Conservation (phyloP, 2,888 invertebrate species). For the Erebia ligea region DNA sequence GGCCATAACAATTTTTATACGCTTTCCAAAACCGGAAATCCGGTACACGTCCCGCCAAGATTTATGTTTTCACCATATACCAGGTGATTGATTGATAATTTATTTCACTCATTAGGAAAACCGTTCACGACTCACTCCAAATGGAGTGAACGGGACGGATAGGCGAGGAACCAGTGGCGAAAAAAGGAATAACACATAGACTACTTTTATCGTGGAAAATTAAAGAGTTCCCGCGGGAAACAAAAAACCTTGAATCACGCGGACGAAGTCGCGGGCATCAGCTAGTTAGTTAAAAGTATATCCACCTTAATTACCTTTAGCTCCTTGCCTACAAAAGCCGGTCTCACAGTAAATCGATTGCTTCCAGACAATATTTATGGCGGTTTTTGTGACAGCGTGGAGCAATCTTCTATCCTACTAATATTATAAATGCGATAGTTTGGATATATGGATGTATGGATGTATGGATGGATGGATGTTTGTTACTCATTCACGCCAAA, state of each 20-base stretch:
- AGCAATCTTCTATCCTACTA: no score
- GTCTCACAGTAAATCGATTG: slow-evolving; percentile 18
- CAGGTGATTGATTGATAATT: slow-evolving; percentile 27
- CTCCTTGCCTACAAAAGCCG: slow-evolving; percentile 10
- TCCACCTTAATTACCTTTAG: background rate
- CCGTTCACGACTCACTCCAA: slow-evolving; percentile 19
- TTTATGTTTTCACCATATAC: slow-evolving; percentile 16
- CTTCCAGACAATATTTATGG: slow-evolving; percentile 26
- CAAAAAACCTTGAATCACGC: no score
- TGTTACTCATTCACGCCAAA: no score
- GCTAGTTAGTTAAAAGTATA: no score
- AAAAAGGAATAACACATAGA: background rate
- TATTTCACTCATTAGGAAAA: slow-evolving; percentile 35
- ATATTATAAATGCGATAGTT: no score
- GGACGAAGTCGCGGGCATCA: no score
- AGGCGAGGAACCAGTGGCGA: background rate
- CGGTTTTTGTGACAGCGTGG: slow-evolving; percentile 24
- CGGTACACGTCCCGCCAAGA: slow-evolving; percentile 1
- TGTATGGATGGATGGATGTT: no score
- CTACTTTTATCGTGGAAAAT: no score
- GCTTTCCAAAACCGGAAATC: slow-evolving; percentile 13
- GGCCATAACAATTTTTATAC: background rate
- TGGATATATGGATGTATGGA: no score
- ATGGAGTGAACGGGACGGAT: slow-evolving; percentile 20
- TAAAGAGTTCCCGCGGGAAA: no score